Conservation (phyloP, 2,797 vertebrate species). For the Poeciliopsis gracilis region DNA sequence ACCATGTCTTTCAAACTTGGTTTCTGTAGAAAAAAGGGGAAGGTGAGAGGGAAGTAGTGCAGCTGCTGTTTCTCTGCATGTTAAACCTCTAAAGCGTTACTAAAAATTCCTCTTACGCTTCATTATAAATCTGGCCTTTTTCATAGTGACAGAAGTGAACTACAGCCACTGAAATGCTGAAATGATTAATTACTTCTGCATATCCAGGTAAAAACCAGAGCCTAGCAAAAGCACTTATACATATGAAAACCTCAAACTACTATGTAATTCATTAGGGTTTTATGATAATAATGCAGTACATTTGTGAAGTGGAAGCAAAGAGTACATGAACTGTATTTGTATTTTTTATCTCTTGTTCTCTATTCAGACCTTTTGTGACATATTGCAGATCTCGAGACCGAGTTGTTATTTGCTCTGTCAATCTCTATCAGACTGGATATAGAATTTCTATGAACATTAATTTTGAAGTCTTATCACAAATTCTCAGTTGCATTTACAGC, state of each 20-base stretch:
- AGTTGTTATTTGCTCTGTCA: background rate
- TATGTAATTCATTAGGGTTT: background rate
- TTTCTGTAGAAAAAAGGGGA: background rate
- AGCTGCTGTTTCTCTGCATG: background rate
- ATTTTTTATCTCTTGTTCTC: background rate
- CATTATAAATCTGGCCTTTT: background rate
- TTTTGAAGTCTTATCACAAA: background rate
- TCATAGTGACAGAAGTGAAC: background rate
- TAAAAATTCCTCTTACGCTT: background rate
- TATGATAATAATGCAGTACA: background rate
- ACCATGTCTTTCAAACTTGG: background rate
- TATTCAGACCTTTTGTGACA: background rate
- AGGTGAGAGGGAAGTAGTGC: background rate
- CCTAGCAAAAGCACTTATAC: background rate
- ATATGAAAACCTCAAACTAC: background rate
- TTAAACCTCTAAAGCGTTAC: background rate
- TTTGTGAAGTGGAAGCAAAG: background rate
- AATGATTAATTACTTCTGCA: background rate
- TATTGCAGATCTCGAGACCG: background rate
- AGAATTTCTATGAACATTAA: background rate
- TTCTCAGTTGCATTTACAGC: background rate
- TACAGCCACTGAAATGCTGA: background rate
- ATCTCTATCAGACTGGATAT: background rate
- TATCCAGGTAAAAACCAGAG: background rate
- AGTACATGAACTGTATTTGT: background rate